Base-by-base conservation (phyloP, 1,140 invertebrate genomes). In the Panulirus ornatus region DNA sequence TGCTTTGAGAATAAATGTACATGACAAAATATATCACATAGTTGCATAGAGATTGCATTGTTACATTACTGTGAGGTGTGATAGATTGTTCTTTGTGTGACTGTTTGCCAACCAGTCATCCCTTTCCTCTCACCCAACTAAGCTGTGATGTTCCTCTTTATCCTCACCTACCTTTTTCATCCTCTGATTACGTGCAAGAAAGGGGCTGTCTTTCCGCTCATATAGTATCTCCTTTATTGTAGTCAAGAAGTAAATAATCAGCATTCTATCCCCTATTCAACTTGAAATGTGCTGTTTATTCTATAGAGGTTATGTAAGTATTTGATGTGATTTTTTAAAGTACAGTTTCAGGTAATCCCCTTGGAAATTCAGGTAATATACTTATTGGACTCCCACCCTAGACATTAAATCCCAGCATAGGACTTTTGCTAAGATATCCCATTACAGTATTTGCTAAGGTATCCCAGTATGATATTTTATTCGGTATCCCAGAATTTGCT, bases 311-410 rank as follows among this genome's bases (percentile, higher is more conserved):
- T 70, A 82, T 88, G 78, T 82, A 82, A 82, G 76, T 88, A 82
- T 81, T 88, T 71, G 63, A 81, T 89, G 88, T 89, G 54, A 83
- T 83, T 89, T 73, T 66, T 75, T 47, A 73, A 89, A 89, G 88
- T 83, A 89, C 88, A 89, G 47, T 89, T 89, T 89, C 88, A 89
- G 88, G 88, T 89, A 82, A 75, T 89, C 63, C 88, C 88, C 70
- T 89, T 84, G 88, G 81, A 83, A 83, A 89, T 84, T 75, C 66
- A 83, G 88, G 88, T 83, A 89, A 89, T 83, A 76, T 89, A 75
- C 71, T 84, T 76, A 40, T 54, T 82, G 58, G 44, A 71, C 58
- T 83, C 87, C 87, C 88, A 51, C 70, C 88, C 79, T 71, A 51
- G 54, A 40, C 34, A 89, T 58, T 83, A 34, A 83, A 83, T 73